These are phyloP conservation scores for Xiphydria camelus DNA, from an alignment of 2,888 invertebrate genomes.

Conservation along the genomic window DNA sequence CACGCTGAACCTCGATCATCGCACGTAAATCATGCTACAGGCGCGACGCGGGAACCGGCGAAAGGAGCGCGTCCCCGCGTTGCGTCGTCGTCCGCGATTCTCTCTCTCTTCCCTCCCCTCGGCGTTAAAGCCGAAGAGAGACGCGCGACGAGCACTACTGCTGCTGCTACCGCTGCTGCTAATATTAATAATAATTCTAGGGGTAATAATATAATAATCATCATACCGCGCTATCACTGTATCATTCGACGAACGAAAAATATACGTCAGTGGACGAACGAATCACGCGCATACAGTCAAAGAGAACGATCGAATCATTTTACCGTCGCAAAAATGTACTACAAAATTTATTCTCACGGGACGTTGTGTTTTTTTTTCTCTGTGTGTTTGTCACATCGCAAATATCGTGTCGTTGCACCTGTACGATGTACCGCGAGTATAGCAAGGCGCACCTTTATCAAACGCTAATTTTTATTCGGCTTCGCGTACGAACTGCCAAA, in stretches of 20 bases:
- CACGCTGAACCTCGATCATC: background rate
- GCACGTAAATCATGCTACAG: too few species aligned
- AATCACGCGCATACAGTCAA: too few species aligned
- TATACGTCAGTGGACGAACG: slow-evolving; percentile 6
- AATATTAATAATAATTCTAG: slow-evolving; percentile 27
- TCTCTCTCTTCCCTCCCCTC: too few species aligned
- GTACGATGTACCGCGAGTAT: slow-evolving; percentile 30
- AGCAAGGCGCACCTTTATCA: slow-evolving; percentile 38
- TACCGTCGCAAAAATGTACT: slow-evolving; percentile 23
- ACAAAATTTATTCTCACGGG: slow-evolving; percentile 38
- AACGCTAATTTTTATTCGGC: slow-evolving; percentile 36
- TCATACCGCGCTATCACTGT: slow-evolving; percentile 18
- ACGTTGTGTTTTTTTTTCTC: slow-evolving; percentile 34
- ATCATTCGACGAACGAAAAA: slow-evolving; percentile 21
- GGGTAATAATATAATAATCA: slow-evolving; percentile 27
- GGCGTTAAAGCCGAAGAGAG: slow-evolving; percentile 33
- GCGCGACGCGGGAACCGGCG: too few species aligned
- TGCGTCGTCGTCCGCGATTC: too few species aligned
- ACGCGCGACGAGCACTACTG: slow-evolving; percentile 27
- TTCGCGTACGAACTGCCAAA: background rate
- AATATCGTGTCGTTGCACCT: slow-evolving; percentile 23
- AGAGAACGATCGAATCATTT: slow-evolving; percentile 16
- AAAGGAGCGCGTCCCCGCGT: too few species aligned
- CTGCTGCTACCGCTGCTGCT: slow-evolving; percentile 15
- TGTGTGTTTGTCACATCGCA: slow-evolving; percentile 44